Conservation (phyloP, 2,888 invertebrate genomes). For the Ditylenchus weischeri region DNA sequence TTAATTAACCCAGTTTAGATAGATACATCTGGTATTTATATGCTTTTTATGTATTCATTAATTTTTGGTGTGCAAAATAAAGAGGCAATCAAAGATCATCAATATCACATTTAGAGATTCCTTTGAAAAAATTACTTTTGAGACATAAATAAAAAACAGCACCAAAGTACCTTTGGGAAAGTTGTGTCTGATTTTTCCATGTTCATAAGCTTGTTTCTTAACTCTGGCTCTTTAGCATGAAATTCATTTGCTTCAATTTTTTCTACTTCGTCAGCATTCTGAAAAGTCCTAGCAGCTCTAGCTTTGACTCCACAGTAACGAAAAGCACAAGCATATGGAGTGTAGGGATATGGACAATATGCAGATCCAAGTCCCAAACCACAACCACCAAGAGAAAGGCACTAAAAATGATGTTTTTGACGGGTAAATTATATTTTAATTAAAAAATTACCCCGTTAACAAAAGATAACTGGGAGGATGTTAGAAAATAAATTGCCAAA, state of each 20-base stretch:
- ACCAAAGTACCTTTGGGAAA: not conserved
- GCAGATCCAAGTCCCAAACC: not conserved
- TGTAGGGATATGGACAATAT: not conserved
- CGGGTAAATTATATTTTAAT: too few relatives aligned
- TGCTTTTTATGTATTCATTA: too few relatives aligned
- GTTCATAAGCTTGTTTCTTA: not conserved
- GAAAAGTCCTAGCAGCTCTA: not conserved
- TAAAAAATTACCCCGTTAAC: too few relatives aligned
- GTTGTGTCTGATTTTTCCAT: not conserved
- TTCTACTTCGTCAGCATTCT: not conserved
- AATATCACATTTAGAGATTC: too few relatives aligned
- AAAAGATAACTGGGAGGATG: too few relatives aligned
- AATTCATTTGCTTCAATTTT: not conserved
- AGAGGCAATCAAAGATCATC: too few relatives aligned
- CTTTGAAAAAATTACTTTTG: too few relatives aligned
- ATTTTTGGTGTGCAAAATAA: too few relatives aligned
- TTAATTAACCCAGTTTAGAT: too few relatives aligned
- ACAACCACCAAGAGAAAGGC: conserved; percentile 7
- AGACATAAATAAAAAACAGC: too few relatives aligned
- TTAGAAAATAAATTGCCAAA: too few relatives aligned
- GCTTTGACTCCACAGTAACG: not conserved
- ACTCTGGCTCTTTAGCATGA: not conserved
- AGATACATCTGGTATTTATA: too few relatives aligned
- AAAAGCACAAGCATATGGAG: conserved; percentile 4
- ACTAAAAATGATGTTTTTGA: not conserved